These are phyloP conservation scores for Dysmachus trigonus DNA, from an alignment of 2,888 invertebrate genomes.

Conservation along the genomic window DNA sequence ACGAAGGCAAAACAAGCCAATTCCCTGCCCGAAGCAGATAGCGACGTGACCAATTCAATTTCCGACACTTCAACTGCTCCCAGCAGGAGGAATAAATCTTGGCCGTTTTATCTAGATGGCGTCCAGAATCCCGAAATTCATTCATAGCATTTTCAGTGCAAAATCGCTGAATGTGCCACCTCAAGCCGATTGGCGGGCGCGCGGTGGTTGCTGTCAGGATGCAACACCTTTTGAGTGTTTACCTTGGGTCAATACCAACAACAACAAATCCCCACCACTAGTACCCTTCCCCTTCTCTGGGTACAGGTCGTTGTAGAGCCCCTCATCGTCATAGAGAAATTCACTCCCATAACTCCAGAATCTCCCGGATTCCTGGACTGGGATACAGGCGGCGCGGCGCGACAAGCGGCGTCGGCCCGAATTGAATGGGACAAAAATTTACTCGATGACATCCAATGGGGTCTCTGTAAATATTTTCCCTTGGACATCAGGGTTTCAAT, in stretches of 20 bases:
- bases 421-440: conserved; percentile 21
- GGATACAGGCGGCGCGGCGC: not conserved
- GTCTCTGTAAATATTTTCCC: conserved; percentile 41
- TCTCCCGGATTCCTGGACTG: not conserved
- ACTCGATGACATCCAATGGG: conserved; percentile 35
- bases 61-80: conserved; percentile 15
- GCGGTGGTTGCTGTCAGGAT: conserved; percentile 5
- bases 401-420: too few species aligned
- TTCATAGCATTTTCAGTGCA: conserved; percentile 21
- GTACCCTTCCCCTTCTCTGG: not conserved
- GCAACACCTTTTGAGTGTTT: conserved; percentile 41
- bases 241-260: conserved; percentile 17
- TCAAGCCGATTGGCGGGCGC: conserved; percentile 33
- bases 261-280: not conserved
- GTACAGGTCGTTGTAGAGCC: not conserved
- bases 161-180: conserved; percentile 35
- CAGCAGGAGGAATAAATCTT: conserved; percentile 5
- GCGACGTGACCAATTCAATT: conserved; percentile 31
- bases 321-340: not conserved
- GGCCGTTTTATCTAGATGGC: conserved; percentile 13
- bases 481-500: conserved; percentile 43
- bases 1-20: conserved; percentile 16
- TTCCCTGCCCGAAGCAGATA: not conserved
- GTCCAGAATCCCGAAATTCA: conserved; percentile 26
- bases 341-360: not conserved